A percentile compares a stretch with the other conserved stretches of the same genome.
phyloP scores from a whole-genome alignment of 2,113 vertebrate species.

The Corythornis vintsioides region DNA sequence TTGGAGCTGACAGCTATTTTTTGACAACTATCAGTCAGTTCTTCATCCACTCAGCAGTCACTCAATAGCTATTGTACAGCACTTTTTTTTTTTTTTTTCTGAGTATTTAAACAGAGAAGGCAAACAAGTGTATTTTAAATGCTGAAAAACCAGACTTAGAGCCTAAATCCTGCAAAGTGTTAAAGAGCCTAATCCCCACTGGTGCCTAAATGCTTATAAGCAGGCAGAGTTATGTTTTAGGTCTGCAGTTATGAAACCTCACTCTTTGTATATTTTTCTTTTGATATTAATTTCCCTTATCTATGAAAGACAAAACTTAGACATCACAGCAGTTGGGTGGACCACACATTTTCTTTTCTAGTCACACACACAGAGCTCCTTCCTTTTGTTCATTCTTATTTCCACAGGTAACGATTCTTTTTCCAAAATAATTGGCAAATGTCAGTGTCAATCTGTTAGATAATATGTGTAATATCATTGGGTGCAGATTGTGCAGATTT shows the following conservation, averaged over 20 bases:
- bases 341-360: not conserved
- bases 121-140: constrained; percentile 15
- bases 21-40: constrained; percentile 25
- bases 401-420: constrained; percentile 8
- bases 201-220: constrained; percentile 9
- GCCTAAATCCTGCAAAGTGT: constrained; percentile 19
- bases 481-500: not conserved
- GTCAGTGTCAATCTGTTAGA: not conserved
- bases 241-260: constrained; percentile 39
- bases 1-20: not conserved
- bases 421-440: not conserved
- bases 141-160: not conserved
- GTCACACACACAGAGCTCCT: not conserved
- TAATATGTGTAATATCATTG: not conserved
- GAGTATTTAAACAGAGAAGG: not conserved
- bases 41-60: constrained; percentile 26
- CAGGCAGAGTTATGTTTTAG: not conserved
- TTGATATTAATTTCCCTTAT: constrained; percentile 45
- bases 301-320: constrained; percentile 18
- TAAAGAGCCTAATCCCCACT: constrained; percentile 22
- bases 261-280: constrained; percentile 49
- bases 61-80: not conserved
- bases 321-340: not conserved
- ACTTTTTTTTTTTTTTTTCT: not conserved
- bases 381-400: not conserved